phyloP scores from a whole-genome alignment of 2,797 vertebrate species.

The Acanthurus lineatus region DNA sequence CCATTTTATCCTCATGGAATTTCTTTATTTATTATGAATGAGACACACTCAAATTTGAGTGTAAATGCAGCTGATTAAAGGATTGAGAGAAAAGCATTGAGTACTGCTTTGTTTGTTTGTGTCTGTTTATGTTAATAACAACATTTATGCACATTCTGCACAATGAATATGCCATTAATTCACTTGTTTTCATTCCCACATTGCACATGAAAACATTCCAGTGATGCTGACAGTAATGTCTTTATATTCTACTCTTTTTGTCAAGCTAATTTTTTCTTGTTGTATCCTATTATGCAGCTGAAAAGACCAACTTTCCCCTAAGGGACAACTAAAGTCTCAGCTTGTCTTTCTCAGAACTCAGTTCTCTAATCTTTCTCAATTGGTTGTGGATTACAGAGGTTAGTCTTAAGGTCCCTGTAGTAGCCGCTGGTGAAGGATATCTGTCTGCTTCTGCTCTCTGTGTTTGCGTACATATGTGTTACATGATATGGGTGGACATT shows the following conservation, averaged over 20 bases:
- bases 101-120: neutral
- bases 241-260: neutral
- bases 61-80: constrained; percentile 38
- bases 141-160: constrained; percentile 2
- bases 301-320: constrained; percentile 35
- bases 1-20: constrained; percentile 66
- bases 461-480: constrained; percentile 74
- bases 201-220: constrained; percentile 1
- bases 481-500: constrained; percentile 69
- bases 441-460: constrained; percentile 56
- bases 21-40: constrained; percentile 64
- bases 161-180: neutral
- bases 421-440: constrained; percentile 40
- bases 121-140: constrained; percentile 32
- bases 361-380: constrained; percentile 68
- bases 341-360: constrained; percentile 62
- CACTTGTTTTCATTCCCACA: constrained; percentile 11
- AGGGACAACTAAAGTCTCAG: constrained; percentile 32
- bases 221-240: neutral
- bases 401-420: constrained; percentile 57
- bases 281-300: constrained; percentile 17
- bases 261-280: constrained; percentile 22
- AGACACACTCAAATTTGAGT: constrained; percentile 23
- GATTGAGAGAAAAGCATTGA: constrained; percentile 22
- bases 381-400: constrained; percentile 73